These are phyloP conservation scores for Pseudolaguvia tuberculata DNA, from an alignment of 2,113 vertebrate species.

Conservation along the genomic window DNA sequence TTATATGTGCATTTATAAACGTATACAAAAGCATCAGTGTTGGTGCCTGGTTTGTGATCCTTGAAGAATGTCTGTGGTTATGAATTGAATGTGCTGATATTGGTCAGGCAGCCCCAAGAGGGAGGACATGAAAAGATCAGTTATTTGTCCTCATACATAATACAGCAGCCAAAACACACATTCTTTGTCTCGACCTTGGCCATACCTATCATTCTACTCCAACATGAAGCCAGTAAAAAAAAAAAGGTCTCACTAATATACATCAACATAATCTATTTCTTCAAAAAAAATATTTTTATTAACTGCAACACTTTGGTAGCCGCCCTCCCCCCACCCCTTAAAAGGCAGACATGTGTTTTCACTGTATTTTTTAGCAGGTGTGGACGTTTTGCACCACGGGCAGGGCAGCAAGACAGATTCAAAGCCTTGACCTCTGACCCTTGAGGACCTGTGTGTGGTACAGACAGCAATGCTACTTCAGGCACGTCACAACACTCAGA, in stretches of 20 bases:
- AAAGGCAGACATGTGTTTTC: not conserved
- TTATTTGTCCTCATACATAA: conserved; percentile 58
- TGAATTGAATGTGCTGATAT: conserved; percentile 38
- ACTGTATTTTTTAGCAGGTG: conserved; percentile 43
- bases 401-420: conserved; percentile 52
- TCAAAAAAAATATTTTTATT: not conserved
- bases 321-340: not conserved
- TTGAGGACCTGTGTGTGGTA: conserved; percentile 54
- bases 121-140: conserved; percentile 56
- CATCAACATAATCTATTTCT: not conserved
- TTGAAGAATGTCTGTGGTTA: conserved; percentile 36
- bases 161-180: conserved; percentile 67
- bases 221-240: conserved; percentile 53
- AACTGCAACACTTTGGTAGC: not conserved
- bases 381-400: conserved; percentile 52
- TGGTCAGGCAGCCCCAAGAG: conserved; percentile 36
- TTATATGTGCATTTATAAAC: too few relatives aligned
- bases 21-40: not conserved
- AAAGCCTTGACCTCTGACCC: conserved; percentile 59
- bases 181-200: conserved; percentile 69
- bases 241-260: conserved; percentile 36
- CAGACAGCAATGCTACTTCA: conserved; percentile 57
- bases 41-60: conserved; percentile 18
- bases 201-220: conserved; percentile 57
- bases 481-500: conserved; percentile 59